Percentiles rank a stretch among this genome's conserved stretches.
Conservation (phyloP, 2,888 invertebrate genomes). For the Heterodera filipjevi region DNA sequence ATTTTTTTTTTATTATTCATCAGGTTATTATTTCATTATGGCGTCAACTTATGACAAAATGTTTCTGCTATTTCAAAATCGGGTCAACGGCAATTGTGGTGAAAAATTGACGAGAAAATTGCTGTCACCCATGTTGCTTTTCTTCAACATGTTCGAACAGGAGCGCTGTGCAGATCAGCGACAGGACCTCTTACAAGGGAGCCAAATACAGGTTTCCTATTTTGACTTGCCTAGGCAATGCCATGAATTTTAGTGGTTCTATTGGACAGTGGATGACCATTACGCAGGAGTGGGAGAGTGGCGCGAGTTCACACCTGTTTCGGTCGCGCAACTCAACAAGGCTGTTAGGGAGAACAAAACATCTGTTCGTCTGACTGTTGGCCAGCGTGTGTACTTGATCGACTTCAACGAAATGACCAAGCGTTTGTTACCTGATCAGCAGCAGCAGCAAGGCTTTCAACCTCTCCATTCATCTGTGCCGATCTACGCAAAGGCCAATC, state of each 20-base stretch:
- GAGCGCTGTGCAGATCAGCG: constrained; percentile 34
- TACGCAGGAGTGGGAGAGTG: constrained; percentile 32
- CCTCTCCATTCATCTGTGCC: constrained; percentile 28
- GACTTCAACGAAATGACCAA: constrained; percentile 46
- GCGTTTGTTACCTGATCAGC: constrained; percentile 20
- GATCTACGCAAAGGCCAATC: constrained; percentile 41
- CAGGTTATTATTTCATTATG: too few species aligned
- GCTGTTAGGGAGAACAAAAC: constrained; percentile 41
- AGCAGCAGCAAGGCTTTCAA: constrained; percentile 1
- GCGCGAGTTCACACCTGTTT: constrained; percentile 41
- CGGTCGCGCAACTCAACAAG: constrained; percentile 31
- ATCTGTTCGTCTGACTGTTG: constrained; percentile 26
- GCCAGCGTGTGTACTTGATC: constrained; percentile 30
- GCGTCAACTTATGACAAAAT: constrained; percentile 23
- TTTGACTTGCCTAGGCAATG: background rate
- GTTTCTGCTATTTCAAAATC: background rate
- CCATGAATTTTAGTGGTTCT: constrained; percentile 24
- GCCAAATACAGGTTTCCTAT: background rate
- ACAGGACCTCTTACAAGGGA: constrained; percentile 11
- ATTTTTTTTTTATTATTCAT: too few species aligned
- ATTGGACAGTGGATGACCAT: constrained; percentile 37
- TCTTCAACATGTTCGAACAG: constrained; percentile 55
- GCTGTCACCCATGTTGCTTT: constrained; percentile 48
- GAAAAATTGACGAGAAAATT: constrained; percentile 29
- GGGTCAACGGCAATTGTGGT: constrained; percentile 15